These are phyloP conservation scores for Drosophila mimetica DNA, from an alignment of 2,888 invertebrate species.

Conservation along the genomic window DNA sequence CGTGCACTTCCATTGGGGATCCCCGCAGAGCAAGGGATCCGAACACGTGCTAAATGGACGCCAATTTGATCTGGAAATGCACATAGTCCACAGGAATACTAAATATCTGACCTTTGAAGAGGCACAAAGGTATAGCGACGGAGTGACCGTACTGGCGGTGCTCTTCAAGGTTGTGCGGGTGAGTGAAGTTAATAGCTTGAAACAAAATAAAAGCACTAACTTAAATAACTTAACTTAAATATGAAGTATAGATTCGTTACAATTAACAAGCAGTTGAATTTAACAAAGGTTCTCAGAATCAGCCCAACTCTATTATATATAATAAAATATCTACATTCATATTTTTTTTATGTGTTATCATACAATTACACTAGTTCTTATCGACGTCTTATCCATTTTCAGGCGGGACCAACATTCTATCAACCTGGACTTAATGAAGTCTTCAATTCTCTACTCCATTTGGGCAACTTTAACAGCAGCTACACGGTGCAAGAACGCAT, in stretches of 20 bases:
- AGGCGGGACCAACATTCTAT: constrained; percentile 44
- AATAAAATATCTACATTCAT: too few species aligned
- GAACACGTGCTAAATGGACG: constrained; percentile 77
- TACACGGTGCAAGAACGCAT: constrained; percentile 57
- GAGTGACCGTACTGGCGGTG: constrained; percentile 88
- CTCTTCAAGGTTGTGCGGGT: constrained; percentile 85
- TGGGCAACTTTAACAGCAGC: constrained; percentile 66
- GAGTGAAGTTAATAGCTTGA: constrained; percentile 13
- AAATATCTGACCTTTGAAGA: constrained; percentile 85
- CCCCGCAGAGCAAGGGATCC: constrained; percentile 88
- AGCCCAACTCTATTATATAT: neutral
- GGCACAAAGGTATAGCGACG: constrained; percentile 86
- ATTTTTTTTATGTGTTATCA: too few species aligned
- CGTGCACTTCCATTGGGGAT: constrained; percentile 89
- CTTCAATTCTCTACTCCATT: constrained; percentile 59
- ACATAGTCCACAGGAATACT: constrained; percentile 88
- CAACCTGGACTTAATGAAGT: constrained; percentile 71
- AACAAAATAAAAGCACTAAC: too few species aligned
- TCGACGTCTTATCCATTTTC: neutral
- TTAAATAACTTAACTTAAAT: too few species aligned
- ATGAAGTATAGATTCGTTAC: too few species aligned
- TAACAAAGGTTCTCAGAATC: neutral
- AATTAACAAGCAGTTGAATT: too few species aligned
- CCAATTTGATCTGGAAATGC: constrained; percentile 88
- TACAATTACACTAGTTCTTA: too few species aligned